These are phyloP conservation scores for Bagarius yarrelli DNA, from an alignment of 2,113 vertebrate species.

Conservation along the genomic window DNA sequence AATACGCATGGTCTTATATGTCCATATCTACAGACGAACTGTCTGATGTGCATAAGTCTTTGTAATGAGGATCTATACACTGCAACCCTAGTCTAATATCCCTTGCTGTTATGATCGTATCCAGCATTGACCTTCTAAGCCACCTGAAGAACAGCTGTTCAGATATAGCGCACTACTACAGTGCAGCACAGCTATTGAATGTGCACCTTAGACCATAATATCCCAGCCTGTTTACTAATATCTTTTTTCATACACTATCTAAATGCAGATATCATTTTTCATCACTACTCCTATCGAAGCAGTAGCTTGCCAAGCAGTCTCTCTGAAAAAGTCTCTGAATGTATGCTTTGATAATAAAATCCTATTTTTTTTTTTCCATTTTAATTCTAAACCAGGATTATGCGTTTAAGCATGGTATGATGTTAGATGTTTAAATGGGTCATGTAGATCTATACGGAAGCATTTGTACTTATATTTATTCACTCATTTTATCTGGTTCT, in stretches of 20 bases:
- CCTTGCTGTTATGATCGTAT: neutral
- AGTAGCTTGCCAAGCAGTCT: neutral
- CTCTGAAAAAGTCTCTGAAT: neutral
- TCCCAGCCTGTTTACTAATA: neutral
- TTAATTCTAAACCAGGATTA: neutral
- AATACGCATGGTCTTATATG: neutral
- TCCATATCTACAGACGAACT: neutral
- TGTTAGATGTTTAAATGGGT: neutral
- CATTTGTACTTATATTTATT: neutral
- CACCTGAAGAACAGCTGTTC: neutral
- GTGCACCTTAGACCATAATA: neutral
- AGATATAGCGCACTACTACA: neutral
- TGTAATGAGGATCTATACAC: neutral
- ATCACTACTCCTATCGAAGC: neutral
- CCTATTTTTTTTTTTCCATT: neutral
- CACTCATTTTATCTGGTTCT: neutral
- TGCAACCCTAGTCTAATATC: neutral
- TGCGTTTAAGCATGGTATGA: neutral
- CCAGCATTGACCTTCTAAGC: neutral
- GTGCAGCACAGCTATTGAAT: neutral
- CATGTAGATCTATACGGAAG: neutral
- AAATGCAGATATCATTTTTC: constrained; percentile 4
- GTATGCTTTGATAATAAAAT: neutral
- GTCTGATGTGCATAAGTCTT: neutral
- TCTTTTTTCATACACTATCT: neutral